A percentile compares a stretch with the other conserved stretches of the same genome.
Conservation (phyloP, 2,888 invertebrate genomes). For the Strigamia maritima region DNA sequence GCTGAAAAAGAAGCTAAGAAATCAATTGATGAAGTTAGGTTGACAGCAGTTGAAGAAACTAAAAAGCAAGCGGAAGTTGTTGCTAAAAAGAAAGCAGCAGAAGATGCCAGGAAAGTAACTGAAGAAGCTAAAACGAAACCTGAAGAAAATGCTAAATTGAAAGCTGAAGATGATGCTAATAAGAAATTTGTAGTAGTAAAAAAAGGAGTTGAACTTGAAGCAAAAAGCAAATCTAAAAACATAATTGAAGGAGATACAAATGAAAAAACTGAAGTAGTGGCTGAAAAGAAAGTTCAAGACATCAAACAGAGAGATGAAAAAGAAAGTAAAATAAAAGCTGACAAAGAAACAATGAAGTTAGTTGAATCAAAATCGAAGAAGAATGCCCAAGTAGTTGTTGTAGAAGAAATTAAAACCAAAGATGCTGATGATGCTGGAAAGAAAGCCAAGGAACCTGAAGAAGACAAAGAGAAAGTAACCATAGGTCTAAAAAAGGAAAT, state of each 20-base stretch:
- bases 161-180: neutral
- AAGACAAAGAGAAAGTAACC: neutral
- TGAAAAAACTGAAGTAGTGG: constrained; percentile 41
- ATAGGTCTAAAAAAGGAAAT: no score
- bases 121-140: neutral
- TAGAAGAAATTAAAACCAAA: neutral
- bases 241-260: neutral
- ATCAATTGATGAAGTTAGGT: neutral
- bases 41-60: neutral
- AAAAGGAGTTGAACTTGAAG: neutral
- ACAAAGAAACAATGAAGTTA: neutral
- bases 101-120: neutral
- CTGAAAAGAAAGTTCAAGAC: neutral
- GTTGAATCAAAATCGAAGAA: neutral
- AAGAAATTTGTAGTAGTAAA: neutral
- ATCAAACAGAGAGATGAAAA: neutral
- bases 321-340: neutral
- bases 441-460: neutral
- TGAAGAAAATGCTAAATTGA: neutral
- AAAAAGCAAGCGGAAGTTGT: constrained; percentile 39
- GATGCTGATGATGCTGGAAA: neutral
- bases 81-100: constrained; percentile 26
- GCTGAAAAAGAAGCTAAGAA: neutral
- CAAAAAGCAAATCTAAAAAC: neutral
- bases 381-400: neutral